Evolutionary conservation across 2,113 vertebrate species (phyloP), one percentile per base, ranked within the genome.

Genomic region (Cephalopholis sonnerati): DNA sequence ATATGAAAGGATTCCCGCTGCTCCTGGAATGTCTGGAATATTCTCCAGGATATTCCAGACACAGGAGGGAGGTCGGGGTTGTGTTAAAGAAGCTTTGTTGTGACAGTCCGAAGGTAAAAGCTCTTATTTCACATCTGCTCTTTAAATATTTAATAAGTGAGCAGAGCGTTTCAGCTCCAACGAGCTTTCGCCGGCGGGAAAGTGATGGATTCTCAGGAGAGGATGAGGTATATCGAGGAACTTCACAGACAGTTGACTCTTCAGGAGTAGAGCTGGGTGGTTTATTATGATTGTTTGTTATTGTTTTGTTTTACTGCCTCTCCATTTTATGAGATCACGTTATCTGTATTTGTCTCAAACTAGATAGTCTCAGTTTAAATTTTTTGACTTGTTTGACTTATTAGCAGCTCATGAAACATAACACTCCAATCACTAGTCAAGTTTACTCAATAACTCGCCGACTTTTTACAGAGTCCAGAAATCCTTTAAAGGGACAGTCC

Each of bases 71-170:
- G 15, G 36, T 53, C 62, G 2, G 44, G 13, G 55, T n/a, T 6
- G 44, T 61, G 58, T 75, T 36, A 10, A 62, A 5, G 66, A 0
- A 1, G 4, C 59, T 62, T 29, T 82, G 72, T 83, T 85, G 59
- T 83, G 86, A 75, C 71, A 68, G 2, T 50, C 15, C 18, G 25
- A 36, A 77, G 82, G 32, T 67, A 58, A 41, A 77, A 83, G 59
- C 73, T 71, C 12, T 57, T 69, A 51, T 72, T 78, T 72, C 64
- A 83, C 79, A 72, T 66, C 54, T 48, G 68, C 73, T 77, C 76
- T 71, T 39, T 85, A 83, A 90, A 86, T 86, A 81, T 86, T 86
- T 83, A 58, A 85, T 68, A 20, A 13, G 1, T 0, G 13, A 53
- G 57, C 0, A 1, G 11, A 53, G 75, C 27, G 44, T 54, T 79